Conservation (phyloP, 2,888 invertebrate genomes). For the Drosophila dives region DNA sequence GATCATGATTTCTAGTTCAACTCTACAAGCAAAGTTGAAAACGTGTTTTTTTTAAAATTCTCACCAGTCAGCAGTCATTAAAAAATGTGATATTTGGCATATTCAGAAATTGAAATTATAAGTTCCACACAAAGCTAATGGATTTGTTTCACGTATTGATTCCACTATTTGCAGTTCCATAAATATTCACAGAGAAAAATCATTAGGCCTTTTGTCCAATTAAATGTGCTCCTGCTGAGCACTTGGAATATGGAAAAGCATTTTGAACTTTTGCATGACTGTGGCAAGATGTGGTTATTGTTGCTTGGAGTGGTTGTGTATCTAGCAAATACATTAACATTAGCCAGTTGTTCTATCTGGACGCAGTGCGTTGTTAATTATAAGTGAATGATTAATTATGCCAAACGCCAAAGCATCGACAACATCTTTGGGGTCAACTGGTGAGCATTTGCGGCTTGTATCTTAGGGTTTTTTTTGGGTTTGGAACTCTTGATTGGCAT, state of each 20-base stretch:
- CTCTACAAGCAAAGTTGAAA: too few relatives aligned
- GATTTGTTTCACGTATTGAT: constrained; percentile 9
- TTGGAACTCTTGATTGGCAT: constrained; percentile 70
- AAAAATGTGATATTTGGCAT: background rate
- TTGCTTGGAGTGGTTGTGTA: constrained; percentile 28
- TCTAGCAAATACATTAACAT: constrained; percentile 67
- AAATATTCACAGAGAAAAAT: background rate
- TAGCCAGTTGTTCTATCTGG: constrained; percentile 76
- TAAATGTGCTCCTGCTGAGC: constrained; percentile 50
- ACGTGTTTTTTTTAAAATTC: background rate
- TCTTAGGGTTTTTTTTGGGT: constrained; percentile 8
- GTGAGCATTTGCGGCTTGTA: constrained; percentile 54
- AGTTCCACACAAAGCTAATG: too few relatives aligned
- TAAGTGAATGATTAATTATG: constrained; percentile 79
- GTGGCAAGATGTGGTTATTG: constrained; percentile 35
- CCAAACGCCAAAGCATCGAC: constrained; percentile 60
- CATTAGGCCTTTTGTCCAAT: constrained; percentile 24
- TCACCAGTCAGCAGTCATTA: background rate
- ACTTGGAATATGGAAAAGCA: constrained; percentile 44
- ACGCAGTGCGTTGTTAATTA: constrained; percentile 73
- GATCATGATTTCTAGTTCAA: background rate
- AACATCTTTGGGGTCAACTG: constrained; percentile 54
- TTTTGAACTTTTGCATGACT: constrained; percentile 55
- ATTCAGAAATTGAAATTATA: constrained; percentile 1
- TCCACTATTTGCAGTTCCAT: background rate